Conservation (phyloP, 2,797 vertebrate species). For the Brachyalestes nurse region DNA sequence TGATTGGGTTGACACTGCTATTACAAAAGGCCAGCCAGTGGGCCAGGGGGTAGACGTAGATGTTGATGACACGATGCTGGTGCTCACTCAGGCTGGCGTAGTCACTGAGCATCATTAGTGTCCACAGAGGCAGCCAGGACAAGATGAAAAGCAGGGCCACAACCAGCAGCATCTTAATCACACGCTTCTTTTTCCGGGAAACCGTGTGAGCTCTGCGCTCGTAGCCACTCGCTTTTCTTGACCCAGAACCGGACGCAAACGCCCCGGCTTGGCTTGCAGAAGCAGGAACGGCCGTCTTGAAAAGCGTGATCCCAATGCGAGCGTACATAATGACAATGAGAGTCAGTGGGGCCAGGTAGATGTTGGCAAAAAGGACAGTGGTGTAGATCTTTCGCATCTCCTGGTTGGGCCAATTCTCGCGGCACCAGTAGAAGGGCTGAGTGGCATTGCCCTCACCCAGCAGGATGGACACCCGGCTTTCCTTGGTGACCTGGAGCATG, state of each 20-base stretch:
- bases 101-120: constrained; percentile 92
- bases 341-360: constrained; percentile 88
- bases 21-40: constrained; percentile 96
- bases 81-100: constrained; percentile 82
- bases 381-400: constrained; percentile 92
- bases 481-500: constrained; percentile 88
- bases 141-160: constrained; percentile 90
- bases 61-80: constrained; percentile 85
- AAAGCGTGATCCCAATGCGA: constrained; percentile 85
- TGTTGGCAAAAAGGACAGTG: constrained; percentile 88
- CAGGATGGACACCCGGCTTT: constrained; percentile 80
- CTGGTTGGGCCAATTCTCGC: constrained; percentile 88
- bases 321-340: constrained; percentile 89
- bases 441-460: constrained; percentile 69
- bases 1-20: constrained; percentile 93
- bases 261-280: constrained; percentile 77
- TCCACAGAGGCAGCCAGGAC: constrained; percentile 95
- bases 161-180: constrained; percentile 85
- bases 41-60: constrained; percentile 91
- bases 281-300: constrained; percentile 70
- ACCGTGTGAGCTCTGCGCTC: constrained; percentile 69
- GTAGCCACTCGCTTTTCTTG: constrained; percentile 47
- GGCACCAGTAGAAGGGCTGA: constrained; percentile 86
- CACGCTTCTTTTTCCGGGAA: constrained; percentile 85
- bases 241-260: constrained; percentile 60